These are phyloP conservation scores for Sebastes cheni DNA, from an alignment of 2,797 vertebrate species.

Conservation along the genomic window DNA sequence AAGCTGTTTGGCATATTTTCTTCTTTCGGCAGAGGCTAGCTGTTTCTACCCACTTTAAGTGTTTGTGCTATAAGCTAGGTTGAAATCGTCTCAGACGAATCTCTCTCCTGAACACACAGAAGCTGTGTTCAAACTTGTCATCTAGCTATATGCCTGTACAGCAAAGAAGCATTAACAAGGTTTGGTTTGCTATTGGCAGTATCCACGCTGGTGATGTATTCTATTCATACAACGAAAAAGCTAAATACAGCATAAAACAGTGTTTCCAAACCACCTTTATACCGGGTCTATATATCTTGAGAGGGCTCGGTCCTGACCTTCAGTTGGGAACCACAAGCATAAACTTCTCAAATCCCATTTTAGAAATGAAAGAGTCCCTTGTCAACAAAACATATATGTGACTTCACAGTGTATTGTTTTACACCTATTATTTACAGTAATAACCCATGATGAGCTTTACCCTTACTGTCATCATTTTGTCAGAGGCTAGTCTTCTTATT, in stretches of 20 bases:
- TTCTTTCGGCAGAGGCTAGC: neutral
- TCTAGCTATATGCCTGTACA: neutral
- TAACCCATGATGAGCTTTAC: neutral
- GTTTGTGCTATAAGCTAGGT: neutral
- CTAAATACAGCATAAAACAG: neutral
- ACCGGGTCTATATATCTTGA: neutral
- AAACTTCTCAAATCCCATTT: neutral
- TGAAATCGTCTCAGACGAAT: neutral
- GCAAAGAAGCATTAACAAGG: neutral
- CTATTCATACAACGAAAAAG: neutral
- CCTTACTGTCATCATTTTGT: neutral
- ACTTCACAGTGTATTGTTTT: neutral
- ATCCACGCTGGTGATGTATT: neutral
- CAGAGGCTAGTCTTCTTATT: neutral
- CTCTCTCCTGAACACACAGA: neutral
- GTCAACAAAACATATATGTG: neutral
- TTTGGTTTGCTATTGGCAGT: neutral
- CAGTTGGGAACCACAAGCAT: neutral
- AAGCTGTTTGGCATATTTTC: neutral
- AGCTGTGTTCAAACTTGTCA: neutral
- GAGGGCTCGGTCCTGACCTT: neutral
- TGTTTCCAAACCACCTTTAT: neutral
- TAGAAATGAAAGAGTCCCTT: neutral
- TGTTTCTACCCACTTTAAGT: neutral
- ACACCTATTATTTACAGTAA: neutral